Evolutionary conservation across 2,888 invertebrate species (phyloP).

Genomic region (Labia minor): DNA sequence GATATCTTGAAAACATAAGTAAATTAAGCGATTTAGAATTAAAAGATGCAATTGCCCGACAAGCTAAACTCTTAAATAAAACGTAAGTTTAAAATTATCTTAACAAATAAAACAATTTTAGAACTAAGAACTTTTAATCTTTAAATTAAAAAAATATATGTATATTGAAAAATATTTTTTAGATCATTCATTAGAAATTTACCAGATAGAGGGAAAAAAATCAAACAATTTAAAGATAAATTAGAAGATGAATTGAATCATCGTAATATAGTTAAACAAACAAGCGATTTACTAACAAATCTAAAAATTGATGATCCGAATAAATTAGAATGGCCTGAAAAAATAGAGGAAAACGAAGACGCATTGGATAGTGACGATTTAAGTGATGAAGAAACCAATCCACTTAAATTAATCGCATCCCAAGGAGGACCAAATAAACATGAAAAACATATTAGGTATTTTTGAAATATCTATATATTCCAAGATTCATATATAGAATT

Average conservation of each 20-base stretch:
- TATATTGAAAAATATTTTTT: slow-evolving; percentile 24
- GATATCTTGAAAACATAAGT: slow-evolving; percentile 42
- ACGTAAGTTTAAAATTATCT: slow-evolving; percentile 32
- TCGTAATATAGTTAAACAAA: slow-evolving; percentile 42
- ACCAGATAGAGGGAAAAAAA: slow-evolving; percentile 49
- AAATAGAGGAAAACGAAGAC: slow-evolving; percentile 36
- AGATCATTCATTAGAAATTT: slow-evolving; percentile 45
- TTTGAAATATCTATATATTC: neutral
- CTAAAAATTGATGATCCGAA: slow-evolving; percentile 44
- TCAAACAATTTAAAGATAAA: slow-evolving; percentile 40
- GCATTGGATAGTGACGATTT: slow-evolving; percentile 45
- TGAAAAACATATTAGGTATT: slow-evolving; percentile 26
- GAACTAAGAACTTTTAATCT: neutral
- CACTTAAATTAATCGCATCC: slow-evolving; percentile 45
- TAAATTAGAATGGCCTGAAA: slow-evolving; percentile 50
- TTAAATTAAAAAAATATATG: neutral
- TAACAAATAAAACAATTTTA: no score
- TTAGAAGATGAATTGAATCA: slow-evolving; percentile 40
- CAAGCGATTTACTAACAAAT: slow-evolving; percentile 42
- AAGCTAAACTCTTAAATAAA: slow-evolving; percentile 42
- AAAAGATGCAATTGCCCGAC: slow-evolving; percentile 44
- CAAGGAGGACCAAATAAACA: slow-evolving; percentile 35
- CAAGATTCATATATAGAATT: no score
- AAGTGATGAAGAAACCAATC: slow-evolving; percentile 45
- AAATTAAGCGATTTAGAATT: slow-evolving; percentile 41